Evolutionary conservation across 1,140 invertebrate species (phyloP), one percentile per base, ranked within the genome.

Genomic region (Ctenoplectra terminalis): DNA sequence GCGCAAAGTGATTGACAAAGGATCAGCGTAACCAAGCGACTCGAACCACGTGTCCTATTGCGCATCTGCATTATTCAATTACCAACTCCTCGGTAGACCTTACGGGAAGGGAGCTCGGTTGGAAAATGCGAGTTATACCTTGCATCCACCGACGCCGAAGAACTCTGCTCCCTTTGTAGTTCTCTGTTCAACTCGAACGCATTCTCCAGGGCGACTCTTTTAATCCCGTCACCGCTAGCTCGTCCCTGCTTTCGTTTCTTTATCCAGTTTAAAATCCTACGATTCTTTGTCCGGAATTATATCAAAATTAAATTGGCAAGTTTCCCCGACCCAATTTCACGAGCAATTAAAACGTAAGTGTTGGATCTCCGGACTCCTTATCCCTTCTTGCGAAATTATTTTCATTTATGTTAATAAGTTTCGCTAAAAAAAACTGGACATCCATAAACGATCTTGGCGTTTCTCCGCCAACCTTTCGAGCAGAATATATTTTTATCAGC

Each of bases 41-140:
- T 17, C 50, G 34, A 67, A 54, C 61, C 75, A 31, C 67, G 76
- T 72, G 76, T 61, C 31, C 56, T 37, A 34, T 13, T 58, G 34
- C 26, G 17, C 29, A 15, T 54, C 54, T 78, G 52, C 66, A 71
- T 78, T 78, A 78, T 71, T 78, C 31, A 71, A 48, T 78, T 37
- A 52, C 54, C 6, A 37, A 54, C n/a, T 69, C 37, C n/a, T 20
- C 2, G 34, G 8, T 17, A 7, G 17, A 29, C 31, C 26, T 76
- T 37, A 70, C 63, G 20, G 66, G 17, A 43, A 26, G 74, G 17
- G 26, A 77, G 31, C 48, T 69, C 46, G 17, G n/a, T 5, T 54
- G 37, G 60, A 40, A 79, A 79, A 50, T 15, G 56, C 31, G n/a
- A 79, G 50, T 58, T 46, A 8, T n/a, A 34, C 23, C 6, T 1